phyloP scores from a whole-genome alignment of 2,888 invertebrate genomes.

The Rhabditophanes sp. region DNA sequence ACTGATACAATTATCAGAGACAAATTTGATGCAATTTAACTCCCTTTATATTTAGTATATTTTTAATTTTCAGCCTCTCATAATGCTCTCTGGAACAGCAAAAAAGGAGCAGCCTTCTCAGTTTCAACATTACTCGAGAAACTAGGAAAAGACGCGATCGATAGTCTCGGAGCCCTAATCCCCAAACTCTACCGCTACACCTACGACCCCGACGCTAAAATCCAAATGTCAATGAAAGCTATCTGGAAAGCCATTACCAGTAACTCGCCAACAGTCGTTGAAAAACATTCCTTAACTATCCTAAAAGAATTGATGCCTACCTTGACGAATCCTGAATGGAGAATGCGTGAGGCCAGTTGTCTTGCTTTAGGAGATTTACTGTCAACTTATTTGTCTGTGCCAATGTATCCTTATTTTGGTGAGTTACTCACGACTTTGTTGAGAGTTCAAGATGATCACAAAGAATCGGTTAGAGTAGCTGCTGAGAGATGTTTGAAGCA shows the following conservation, averaged over 20 bases:
- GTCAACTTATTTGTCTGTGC: conserved; percentile 21
- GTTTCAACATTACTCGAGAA: neutral
- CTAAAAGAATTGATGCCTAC: conserved; percentile 64
- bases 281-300: conserved; percentile 65
- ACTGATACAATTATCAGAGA: too few species aligned
- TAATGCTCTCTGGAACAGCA: conserved; percentile 82
- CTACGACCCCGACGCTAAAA: conserved; percentile 77
- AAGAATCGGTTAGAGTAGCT: conserved; percentile 47
- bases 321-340: conserved; percentile 68
- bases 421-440: too few species aligned
- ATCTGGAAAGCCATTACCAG: conserved; percentile 80
- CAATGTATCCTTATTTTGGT: too few species aligned
- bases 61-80: too few species aligned
- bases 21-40: too few species aligned
- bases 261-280: conserved; percentile 66
- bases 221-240: conserved; percentile 77
- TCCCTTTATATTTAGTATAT: too few species aligned
- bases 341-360: conserved; percentile 74
- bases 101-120: conserved; percentile 53
- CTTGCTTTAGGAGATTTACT: conserved; percentile 69
- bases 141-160: neutral
- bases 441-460: conserved; percentile 49
- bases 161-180: conserved; percentile 61
- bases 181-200: conserved; percentile 66
- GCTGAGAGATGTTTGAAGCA: conserved; percentile 46